A percentile compares a stretch with the other conserved stretches of the same genome.
Conservation (phyloP, 2,797 vertebrate species). For the Eurystomus glaucurus region DNA sequence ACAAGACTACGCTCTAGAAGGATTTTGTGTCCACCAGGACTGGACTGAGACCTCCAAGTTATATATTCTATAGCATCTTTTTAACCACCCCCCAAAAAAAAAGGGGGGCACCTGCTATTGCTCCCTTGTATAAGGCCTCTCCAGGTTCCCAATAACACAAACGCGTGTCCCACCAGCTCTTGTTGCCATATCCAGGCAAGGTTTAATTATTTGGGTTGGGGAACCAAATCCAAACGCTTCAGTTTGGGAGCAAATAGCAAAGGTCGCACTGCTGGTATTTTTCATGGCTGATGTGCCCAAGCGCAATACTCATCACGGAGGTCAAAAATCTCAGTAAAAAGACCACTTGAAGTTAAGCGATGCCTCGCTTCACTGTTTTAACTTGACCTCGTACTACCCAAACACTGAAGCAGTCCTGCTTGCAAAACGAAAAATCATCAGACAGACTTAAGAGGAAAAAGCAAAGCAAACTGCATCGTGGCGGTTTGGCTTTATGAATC, state of each 20-base stretch:
- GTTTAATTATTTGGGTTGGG: neutral
- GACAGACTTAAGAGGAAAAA: neutral
- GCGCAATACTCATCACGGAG: neutral
- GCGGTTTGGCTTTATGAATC: neutral
- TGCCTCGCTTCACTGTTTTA: neutral
- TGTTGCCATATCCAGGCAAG: rapidly evolving
- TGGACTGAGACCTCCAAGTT: neutral
- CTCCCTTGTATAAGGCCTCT: neutral
- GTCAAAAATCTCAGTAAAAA: neutral
- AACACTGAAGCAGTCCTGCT: neutral
- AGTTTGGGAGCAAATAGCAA: neutral
- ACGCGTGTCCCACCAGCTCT: rapidly evolving
- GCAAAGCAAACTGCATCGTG: neutral
- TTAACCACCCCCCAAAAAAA: rapidly evolving
- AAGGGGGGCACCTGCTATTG: neutral
- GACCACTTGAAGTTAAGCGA: neutral
- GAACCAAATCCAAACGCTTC: neutral
- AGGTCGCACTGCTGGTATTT: neutral
- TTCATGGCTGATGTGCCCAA: neutral
- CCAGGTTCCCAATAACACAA: neutral
- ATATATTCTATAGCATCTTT: neutral
- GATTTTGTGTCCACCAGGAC: neutral
- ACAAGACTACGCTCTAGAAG: neutral
- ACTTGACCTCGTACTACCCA: neutral
- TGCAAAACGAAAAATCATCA: neutral